Percentiles rank a stretch among this genome's conserved stretches.
phyloP scores from a whole-genome alignment of 2,888 invertebrate species.

The Heterodera filipjevi region DNA sequence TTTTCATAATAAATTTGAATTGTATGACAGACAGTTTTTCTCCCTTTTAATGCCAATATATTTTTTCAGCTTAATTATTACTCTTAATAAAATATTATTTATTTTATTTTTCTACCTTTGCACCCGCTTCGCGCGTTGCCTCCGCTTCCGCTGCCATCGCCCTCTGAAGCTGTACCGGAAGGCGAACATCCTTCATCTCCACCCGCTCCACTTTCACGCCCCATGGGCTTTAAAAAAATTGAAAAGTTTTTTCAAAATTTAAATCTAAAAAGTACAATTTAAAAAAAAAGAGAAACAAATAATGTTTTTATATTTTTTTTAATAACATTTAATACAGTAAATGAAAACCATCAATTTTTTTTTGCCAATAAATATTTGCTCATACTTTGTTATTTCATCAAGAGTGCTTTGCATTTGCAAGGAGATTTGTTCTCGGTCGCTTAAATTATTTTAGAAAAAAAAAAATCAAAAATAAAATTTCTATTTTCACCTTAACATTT shows the following conservation, averaged over 20 bases:
- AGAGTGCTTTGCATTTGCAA: conserved; percentile 66
- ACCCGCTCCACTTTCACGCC: conserved; percentile 68
- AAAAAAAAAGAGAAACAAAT: too few relatives aligned
- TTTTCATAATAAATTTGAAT: too few relatives aligned
- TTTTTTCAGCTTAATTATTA: too few relatives aligned
- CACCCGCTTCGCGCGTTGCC: conserved; percentile 73
- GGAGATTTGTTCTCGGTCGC: conserved; percentile 91
- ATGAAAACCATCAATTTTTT: too few relatives aligned
- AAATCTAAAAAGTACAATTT: too few relatives aligned
- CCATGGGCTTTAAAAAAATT: conserved; percentile 65
- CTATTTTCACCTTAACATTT: conserved; percentile 74
- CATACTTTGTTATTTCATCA: conserved; percentile 66
- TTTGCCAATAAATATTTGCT: neutral
- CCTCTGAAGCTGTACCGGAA: conserved; percentile 87
- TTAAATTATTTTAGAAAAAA: conserved; percentile 63
- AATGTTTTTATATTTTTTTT: too few relatives aligned
- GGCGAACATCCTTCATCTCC: conserved; percentile 75
- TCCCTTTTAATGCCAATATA: too few relatives aligned
- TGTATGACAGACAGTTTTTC: too few relatives aligned
- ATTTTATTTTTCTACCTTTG: conserved; percentile 25
- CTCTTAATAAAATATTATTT: neutral
- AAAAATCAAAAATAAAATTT: neutral
- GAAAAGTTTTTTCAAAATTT: conserved; percentile 3
- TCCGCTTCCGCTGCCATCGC: conserved; percentile 94
- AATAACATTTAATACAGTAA: too few relatives aligned